Evolutionary conservation across 2,888 invertebrate species (phyloP), one percentile per base, ranked within the genome.

Genomic region (Chloroclystis v-ata): DNA sequence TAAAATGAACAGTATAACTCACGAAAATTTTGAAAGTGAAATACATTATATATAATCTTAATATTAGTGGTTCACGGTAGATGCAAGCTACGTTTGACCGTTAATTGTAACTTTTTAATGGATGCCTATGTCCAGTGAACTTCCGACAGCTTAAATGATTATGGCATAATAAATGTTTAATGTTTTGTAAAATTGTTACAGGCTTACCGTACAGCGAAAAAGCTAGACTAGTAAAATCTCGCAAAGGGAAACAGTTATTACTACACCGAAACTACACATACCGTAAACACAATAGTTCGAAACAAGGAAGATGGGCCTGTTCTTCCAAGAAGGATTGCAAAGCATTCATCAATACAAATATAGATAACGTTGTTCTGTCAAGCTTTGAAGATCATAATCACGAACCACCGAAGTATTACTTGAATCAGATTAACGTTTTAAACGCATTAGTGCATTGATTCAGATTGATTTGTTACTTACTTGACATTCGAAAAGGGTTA

Each of bases 241-340:
- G 86, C 1, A 85, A 84, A 65, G 85, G 85, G 9, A 84, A 77
- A 53, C 79, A 84, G 49, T 82, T 87, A 68, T 67, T 87, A 0
- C 67, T 86, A 2, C 82, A 78, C 57, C 73, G 76, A 1, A 68
- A 75, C 37, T 84, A 69, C 47, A 87, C 87, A 0, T 87, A 87
- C 46, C 70, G 85, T 2, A 82, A 75, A 50, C 83, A 85, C 54
- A 55, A 57, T 2, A 78, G 72, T 29, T 54, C 53, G 0, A 60
- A 63, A 4, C 72, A 69, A 20, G 56, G 68, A 4, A 75, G 86
- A 13, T 87, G 86, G 86, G 75, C 80, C 1, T 87, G 87, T 44
- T 85, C 87, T 7, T 85, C 79, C 0, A 48, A 67, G 43, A 86
- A 85, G 60, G 83, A 81, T 58, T 87, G 87, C 54, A 70, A 72